A percentile compares a stretch with the other conserved stretches of the same genome.
Conservation (phyloP, 2,797 vertebrate genomes). For the Sebastes cheni region DNA sequence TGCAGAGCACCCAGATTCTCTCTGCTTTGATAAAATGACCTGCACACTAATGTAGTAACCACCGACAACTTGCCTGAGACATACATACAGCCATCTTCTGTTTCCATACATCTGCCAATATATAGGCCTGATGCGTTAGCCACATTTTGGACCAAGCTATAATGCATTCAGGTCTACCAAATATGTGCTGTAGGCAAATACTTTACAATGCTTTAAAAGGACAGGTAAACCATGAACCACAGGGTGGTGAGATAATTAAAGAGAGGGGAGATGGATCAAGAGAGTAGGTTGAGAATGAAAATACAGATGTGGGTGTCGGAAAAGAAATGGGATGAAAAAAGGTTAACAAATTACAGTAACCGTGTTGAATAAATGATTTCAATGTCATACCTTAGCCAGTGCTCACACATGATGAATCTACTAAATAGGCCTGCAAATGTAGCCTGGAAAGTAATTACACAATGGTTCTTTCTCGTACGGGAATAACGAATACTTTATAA, state of each 20-base stretch:
- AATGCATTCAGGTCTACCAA: constrained; percentile 11
- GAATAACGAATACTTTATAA: constrained; percentile 68
- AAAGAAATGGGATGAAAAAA: constrained; percentile 24
- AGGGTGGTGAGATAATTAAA: constrained; percentile 31
- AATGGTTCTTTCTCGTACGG: constrained; percentile 54
- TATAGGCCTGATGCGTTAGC: neutral
- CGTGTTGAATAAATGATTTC: constrained; percentile 57
- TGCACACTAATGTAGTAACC: neutral
- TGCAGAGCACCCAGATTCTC: neutral
- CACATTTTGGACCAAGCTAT: neutral
- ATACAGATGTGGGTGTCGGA: constrained; percentile 14
- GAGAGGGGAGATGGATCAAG: neutral
- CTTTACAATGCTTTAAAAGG: neutral
- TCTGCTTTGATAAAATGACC: neutral
- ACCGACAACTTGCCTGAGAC: neutral
- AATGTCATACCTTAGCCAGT: constrained; percentile 55
- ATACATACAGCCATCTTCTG: neutral
- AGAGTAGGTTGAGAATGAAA: constrained; percentile 19
- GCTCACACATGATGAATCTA: constrained; percentile 45
- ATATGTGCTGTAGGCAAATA: neutral
- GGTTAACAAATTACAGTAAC: constrained; percentile 39
- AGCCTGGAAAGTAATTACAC: constrained; percentile 71
- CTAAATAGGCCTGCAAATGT: constrained; percentile 54
- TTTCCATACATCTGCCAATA: neutral
- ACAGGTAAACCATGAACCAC: neutral